Evolutionary conservation across 2,888 invertebrate species (phyloP).

Genomic region (Beris morrisii): DNA sequence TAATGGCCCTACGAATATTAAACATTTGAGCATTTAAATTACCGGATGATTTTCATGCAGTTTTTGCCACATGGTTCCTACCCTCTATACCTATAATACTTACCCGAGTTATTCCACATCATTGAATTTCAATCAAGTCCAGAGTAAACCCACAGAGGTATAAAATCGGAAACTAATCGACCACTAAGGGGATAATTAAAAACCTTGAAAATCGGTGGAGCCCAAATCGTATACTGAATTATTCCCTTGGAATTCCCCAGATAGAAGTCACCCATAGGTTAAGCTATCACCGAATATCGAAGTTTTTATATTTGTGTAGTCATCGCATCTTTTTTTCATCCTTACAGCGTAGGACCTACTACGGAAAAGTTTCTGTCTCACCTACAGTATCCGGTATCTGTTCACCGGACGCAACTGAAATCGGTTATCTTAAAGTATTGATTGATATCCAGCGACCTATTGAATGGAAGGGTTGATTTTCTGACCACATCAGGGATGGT

Average conservation of each 20-base stretch:
- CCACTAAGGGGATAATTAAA: too few species aligned
- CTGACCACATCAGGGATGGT: not conserved
- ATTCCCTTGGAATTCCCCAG: slow-evolving; percentile 5
- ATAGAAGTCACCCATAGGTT: not conserved
- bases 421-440: slow-evolving; percentile 23
- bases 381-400: not conserved
- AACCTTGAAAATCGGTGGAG: too few species aligned
- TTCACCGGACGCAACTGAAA: slow-evolving; percentile 5
- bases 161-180: not conserved
- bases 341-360: not conserved
- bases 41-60: too few species aligned
- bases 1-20: too few species aligned
- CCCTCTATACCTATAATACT: too few species aligned
- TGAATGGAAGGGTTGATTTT: slow-evolving; percentile 12
- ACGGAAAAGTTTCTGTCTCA: not conserved
- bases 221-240: not conserved
- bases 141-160: too few species aligned
- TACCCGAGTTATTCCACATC: too few species aligned
- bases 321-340: slow-evolving; percentile 1
- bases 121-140: too few species aligned
- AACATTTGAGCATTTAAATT: too few species aligned
- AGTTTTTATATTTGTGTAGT: slow-evolving; percentile 15
- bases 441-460: slow-evolving; percentile 17
- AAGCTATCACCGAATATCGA: not conserved
- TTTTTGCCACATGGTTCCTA: too few species aligned